These are phyloP conservation scores for Callimorpha dominula DNA, from an alignment of 2,888 invertebrate species.

Conservation along the genomic window DNA sequence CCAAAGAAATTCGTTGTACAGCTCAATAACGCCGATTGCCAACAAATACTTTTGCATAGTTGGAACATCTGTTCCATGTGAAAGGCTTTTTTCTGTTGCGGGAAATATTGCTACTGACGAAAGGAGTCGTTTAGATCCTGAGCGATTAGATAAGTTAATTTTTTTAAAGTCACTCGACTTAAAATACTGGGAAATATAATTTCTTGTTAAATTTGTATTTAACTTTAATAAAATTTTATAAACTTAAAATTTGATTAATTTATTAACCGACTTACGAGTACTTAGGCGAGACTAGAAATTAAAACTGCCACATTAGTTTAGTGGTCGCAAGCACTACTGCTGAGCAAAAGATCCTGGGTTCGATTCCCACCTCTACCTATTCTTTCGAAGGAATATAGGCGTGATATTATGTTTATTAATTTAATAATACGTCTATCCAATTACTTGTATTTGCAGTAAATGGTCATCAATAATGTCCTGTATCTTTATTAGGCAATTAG, in stretches of 20 bases:
- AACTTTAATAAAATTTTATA: constrained; percentile 23
- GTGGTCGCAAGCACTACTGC: constrained; percentile 33
- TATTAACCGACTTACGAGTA: constrained; percentile 11
- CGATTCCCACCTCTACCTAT: constrained; percentile 35
- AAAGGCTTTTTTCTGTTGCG: constrained; percentile 35
- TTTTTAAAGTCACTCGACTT: constrained; percentile 24
- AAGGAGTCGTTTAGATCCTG: constrained; percentile 33
- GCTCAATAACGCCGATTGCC: constrained; percentile 39
- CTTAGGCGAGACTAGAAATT: constrained; percentile 19
- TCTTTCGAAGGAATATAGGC: constrained; percentile 34
- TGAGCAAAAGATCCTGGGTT: constrained; percentile 32
- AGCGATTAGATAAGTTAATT: constrained; percentile 23
- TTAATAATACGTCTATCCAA: constrained; percentile 33
- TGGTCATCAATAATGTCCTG: constrained; percentile 38
- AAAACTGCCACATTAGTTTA: constrained; percentile 26
- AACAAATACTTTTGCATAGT: constrained; percentile 44
- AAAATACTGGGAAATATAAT: constrained; percentile 24
- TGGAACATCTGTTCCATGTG: constrained; percentile 33
- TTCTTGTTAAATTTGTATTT: constrained; percentile 22
- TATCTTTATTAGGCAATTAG: constrained; percentile 28
- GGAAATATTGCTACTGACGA: constrained; percentile 39
- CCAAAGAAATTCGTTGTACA: constrained; percentile 21
- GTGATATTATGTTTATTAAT: constrained; percentile 32
- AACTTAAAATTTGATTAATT: constrained; percentile 35
- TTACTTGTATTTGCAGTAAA: constrained; percentile 34